These are phyloP conservation scores for Paramisgurnus dabryanus DNA, from an alignment of 2,113 vertebrate species.

Conservation along the genomic window DNA sequence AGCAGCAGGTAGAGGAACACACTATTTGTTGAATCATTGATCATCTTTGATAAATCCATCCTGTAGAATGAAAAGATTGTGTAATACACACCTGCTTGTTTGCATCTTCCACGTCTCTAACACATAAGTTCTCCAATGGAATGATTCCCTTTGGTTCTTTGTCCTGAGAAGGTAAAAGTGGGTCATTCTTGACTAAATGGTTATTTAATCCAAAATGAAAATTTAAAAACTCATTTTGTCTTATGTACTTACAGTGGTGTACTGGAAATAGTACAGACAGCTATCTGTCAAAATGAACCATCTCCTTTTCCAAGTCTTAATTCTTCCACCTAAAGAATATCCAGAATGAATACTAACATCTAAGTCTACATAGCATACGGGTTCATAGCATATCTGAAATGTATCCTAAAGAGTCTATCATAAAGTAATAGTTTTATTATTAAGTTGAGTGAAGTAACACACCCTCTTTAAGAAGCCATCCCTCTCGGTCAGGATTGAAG, in stretches of 20 bases:
- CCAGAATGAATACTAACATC: neutral
- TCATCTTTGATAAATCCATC: neutral
- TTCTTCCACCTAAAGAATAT: constrained; percentile 67
- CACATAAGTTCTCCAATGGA: constrained; percentile 89
- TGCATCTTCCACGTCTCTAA: constrained; percentile 78
- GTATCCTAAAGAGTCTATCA: neutral
- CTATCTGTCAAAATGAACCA: constrained; percentile 81
- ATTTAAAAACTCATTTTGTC: too few relatives aligned
- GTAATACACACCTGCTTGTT: constrained; percentile 80
- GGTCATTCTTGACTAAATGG: neutral
- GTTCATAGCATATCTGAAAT: neutral
- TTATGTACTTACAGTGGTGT: constrained; percentile 67
- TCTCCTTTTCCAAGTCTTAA: constrained; percentile 79
- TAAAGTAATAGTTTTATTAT: neutral
- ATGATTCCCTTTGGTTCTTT: constrained; percentile 95
- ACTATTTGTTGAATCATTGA: neutral
- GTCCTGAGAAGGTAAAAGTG: constrained; percentile 74
- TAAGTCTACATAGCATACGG: neutral
- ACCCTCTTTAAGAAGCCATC: constrained; percentile 96
- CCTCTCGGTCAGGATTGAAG: constrained; percentile 92
- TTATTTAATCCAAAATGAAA: too few relatives aligned
- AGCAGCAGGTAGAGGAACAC: neutral
- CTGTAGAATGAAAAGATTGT: neutral
- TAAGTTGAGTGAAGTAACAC: constrained; percentile 45
- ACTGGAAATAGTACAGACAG: constrained; percentile 78